phyloP scores from a whole-genome alignment of 2,113 vertebrate species.

The Acinonyx jubatus region DNA sequence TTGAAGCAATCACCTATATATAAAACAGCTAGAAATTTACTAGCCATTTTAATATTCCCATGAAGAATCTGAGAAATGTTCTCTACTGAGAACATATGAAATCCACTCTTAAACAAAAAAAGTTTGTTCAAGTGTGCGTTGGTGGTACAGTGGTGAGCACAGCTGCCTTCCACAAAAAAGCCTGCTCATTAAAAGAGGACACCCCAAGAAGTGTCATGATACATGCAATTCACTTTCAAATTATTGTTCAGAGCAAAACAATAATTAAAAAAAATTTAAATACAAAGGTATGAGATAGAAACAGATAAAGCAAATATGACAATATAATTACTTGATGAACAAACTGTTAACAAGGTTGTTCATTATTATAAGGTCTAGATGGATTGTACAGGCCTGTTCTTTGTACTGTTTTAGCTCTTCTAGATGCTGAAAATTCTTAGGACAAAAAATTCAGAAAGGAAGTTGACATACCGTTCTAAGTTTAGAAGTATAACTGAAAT shows the following conservation, averaged over 20 bases:
- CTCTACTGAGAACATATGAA: neutral
- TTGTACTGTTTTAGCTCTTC: neutral
- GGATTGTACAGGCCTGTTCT: neutral
- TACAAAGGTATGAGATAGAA: neutral
- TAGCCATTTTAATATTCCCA: neutral
- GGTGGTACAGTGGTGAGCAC: neutral
- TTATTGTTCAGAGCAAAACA: neutral
- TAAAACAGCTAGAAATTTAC: neutral
- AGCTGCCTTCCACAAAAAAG: neutral
- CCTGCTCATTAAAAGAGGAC: neutral
- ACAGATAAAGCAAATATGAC: conserved; percentile 2
- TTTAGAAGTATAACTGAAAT: neutral
- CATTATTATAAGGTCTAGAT: neutral
- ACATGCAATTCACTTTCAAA: neutral
- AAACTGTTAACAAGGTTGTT: neutral
- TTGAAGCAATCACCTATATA: neutral
- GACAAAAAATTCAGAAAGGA: neutral
- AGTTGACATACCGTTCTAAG: neutral
- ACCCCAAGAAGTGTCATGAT: neutral
- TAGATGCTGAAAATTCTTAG: neutral
- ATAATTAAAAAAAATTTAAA: neutral
- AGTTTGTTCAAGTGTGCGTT: neutral
- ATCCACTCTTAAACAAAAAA: neutral
- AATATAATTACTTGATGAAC: neutral
- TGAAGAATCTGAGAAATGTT: neutral